A percentile compares a stretch with the other conserved stretches of the same genome.
These are phyloP conservation scores for Tauraco erythrolophus DNA, from an alignment of 2,113 vertebrate species.

Conservation along the genomic window DNA sequence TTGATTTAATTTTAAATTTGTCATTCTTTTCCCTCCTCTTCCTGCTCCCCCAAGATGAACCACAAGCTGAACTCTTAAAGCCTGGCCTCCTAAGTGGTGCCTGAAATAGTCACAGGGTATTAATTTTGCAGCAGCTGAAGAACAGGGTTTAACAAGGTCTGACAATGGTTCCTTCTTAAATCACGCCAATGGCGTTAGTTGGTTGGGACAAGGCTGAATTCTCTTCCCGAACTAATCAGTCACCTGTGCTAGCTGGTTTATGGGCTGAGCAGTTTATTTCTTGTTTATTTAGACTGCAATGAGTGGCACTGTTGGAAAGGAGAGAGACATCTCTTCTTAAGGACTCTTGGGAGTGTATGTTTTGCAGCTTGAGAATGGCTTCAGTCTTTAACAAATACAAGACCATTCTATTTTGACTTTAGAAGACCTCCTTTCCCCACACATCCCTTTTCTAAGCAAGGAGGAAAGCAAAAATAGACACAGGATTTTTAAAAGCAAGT, in stretches of 20 bases:
- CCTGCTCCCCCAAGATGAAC: constrained; percentile 12
- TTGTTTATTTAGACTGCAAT: not conserved
- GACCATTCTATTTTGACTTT: not conserved
- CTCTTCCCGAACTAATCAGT: not conserved
- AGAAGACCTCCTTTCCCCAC: not conserved
- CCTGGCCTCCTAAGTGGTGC: not conserved
- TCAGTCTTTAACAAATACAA: not conserved
- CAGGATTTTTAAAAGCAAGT: not conserved
- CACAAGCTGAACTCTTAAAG: not conserved
- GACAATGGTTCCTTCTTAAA: not conserved
- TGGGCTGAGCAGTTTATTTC: not conserved
- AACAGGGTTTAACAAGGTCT: not conserved
- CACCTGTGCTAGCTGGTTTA: not conserved
- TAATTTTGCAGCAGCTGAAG: not conserved
- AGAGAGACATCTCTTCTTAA: not conserved
- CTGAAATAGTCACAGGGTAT: not conserved
- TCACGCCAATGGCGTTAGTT: not conserved
- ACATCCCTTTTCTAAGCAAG: not conserved
- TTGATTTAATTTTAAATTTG: constrained; percentile 19
- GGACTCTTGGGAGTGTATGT: not conserved
- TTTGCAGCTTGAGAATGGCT: not conserved
- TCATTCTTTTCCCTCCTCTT: not conserved
- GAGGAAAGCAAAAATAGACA: accelerated
- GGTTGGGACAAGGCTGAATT: not conserved
- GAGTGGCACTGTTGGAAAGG: not conserved